Base-by-base conservation (phyloP, 2,113 vertebrate species). In the Phoenicopterus ruber region DNA sequence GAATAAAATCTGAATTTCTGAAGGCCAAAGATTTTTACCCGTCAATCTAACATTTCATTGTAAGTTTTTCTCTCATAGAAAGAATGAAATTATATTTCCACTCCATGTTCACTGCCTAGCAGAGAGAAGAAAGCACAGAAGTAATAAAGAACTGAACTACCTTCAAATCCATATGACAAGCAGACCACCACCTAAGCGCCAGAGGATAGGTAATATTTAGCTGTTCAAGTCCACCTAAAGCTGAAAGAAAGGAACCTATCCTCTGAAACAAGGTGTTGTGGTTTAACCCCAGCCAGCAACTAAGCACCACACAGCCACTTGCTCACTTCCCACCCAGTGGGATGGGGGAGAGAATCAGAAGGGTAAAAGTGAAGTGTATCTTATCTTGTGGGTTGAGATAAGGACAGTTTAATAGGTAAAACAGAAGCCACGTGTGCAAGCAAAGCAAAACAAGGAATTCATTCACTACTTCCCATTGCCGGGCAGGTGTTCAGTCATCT, bases 111-210 rank as follows among this genome's bases (percentile, higher is more conserved):
- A 95, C 73, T 91, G 71, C 93, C 94, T 95, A 40, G 62, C 47
- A 92, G 86, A 98, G 90, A 96, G 96, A 96, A 97, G 88, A 94
- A 96, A 97, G 90, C 47, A 31, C 88, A 89, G 91, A 95, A 96
- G 94, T 95, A 96, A 98, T 98, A 98, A 98, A 98, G 97, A 91
- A 89, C 83, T 85, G 93, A 97, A 98, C 97, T 97, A 98, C 96
- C 86, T 97, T 93, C 96, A 97, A 97, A 95, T 92, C 94, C 91
- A 91, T 96, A 90, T 85, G 90, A 98, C 85, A 96, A 97, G 87
- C 86, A 87, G 96, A 94, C 92, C 97, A 98, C 78, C 87, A 95
- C 55, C 74, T 94, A 94, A 93, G 90, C 17, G 6, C 63, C 31
- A 7, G n/a, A 57, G 36, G 26, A 49, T 38, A 96, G 94, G 65